These are phyloP conservation scores for Chaetorhynchus papuensis DNA, from an alignment of 2,113 vertebrate species.

Conservation along the genomic window DNA sequence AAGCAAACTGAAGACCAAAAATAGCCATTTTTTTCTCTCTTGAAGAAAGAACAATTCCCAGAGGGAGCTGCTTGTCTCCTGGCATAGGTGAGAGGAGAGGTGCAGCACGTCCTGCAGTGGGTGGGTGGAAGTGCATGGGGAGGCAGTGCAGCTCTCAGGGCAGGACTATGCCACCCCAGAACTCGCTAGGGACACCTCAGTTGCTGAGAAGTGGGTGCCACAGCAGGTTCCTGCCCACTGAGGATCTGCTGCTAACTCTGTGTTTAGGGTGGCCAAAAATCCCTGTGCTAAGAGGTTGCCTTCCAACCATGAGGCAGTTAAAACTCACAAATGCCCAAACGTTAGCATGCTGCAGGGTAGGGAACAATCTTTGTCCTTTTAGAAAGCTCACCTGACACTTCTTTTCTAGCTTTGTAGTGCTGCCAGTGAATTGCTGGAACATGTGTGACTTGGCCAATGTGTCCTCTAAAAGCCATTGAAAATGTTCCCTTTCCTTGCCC, in stretches of 20 bases:
- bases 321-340: background rate
- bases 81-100: background rate
- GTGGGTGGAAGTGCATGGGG: background rate
- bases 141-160: background rate
- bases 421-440: background rate
- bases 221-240: background rate
- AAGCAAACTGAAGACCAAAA: background rate
- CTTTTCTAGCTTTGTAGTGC: background rate
- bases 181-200: rapidly evolving
- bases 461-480: background rate
- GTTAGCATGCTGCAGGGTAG: background rate
- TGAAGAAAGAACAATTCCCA: background rate
- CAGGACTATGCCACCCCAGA: background rate
- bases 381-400: slow-evolving; percentile 5
- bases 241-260: background rate
- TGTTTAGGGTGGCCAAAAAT: background rate
- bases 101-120: rapidly evolving
- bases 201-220: background rate
- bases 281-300: background rate
- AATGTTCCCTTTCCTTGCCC: background rate
- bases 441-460: background rate
- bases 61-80: rapidly evolving
- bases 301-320: background rate
- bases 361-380: background rate
- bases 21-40: background rate